Evolutionary conservation across 2,888 invertebrate species (phyloP), one percentile per base, ranked within the genome.

Genomic region (Metopia argyrocephala): DNA sequence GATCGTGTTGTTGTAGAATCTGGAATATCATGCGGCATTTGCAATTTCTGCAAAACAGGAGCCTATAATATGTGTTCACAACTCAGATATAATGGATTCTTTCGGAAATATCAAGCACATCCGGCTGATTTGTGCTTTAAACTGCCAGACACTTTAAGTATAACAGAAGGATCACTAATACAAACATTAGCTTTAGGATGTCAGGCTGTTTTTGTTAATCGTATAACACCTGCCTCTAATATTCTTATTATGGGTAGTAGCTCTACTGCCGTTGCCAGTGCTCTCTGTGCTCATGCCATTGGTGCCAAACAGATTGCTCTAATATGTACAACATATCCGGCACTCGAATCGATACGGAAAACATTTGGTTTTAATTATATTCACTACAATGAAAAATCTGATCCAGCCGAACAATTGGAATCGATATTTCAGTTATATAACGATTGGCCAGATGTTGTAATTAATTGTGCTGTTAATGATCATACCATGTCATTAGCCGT

Each of bases 1-100:
- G 98, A 98, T 91, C 92, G 96, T 84, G 97, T 98, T 5, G 97
- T 97, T 1, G 94, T 98, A 83, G 98, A 98, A 91, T 97, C 98
- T 0, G 98, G 97, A 1, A 94, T 97, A 64, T 94, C 96, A 4
- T 98, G 98, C 88, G 93, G 96, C 61, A 91, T 91, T 69, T 98
- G 98, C 89, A 91, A 93, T 69, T 94, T 93, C 88, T 98, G 98
- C 91, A 97, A 96, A 48, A 76, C 66, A 0, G 89, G 89, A 0
- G 66, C 82, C 0, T 89, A 88, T 78, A 89, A 89, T 70, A 85
- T 89, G 50, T 89, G 89, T 45, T 46, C 82, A 1, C 83, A 86
- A 2, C 78, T 88, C 64, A 78, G 84, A 3, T 89, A 86, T 64
- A 86, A 86, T 23, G 88, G 89, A 1, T 88, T 88, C 20, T 76